Base-by-base conservation (phyloP, 1,140 invertebrate genomes). In the Elymnias hypermnestra region DNA sequence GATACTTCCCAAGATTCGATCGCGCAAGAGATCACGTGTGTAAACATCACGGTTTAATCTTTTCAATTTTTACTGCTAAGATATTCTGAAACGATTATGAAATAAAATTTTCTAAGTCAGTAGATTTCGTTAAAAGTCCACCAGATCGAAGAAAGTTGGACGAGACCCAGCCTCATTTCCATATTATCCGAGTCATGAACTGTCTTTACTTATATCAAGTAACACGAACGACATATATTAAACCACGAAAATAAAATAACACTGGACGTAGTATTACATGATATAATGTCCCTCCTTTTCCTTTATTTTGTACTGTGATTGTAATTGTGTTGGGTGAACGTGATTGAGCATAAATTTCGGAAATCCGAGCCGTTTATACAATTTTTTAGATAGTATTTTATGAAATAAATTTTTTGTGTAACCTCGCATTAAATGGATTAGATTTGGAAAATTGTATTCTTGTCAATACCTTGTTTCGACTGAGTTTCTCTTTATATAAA, bases 141-240 rank as follows among this genome's bases (percentile, higher is more conserved):
- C 54, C 69, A 53, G 46, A 54, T 35, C 44, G 36, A 41, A 53
- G 46, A 17, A 41, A 69, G 35, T 61, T 62, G 67, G 65, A 63
- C 33, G 33, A 7, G 7, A 31, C 51, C 63, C 56, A 41, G 49
- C 26, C 57, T 56, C 53, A 75, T 71, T 72, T 61, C 52, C 67
- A 75, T 72, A 63, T 60, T 67, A 62, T 66, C 53, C 57, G 44
- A 42, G 45, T 51, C 50, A 63, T 62, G 59, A 51, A 46, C 33
- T 37, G 29, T 36, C 36, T 36, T 18, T 47, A 13, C 36, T 47
- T 39, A 28, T 41, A 41, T 41, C 17, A 40, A 25, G 26, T 26
- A 26, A 31, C 28, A 13, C 15, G 26, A 41, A 29, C n/a, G 15
- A 18, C 13, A 18, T 23, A 41, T 41, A 8, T 13, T 12, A 12